Conservation (phyloP, 2,113 vertebrate genomes). For the Nansenia antarctica region DNA sequence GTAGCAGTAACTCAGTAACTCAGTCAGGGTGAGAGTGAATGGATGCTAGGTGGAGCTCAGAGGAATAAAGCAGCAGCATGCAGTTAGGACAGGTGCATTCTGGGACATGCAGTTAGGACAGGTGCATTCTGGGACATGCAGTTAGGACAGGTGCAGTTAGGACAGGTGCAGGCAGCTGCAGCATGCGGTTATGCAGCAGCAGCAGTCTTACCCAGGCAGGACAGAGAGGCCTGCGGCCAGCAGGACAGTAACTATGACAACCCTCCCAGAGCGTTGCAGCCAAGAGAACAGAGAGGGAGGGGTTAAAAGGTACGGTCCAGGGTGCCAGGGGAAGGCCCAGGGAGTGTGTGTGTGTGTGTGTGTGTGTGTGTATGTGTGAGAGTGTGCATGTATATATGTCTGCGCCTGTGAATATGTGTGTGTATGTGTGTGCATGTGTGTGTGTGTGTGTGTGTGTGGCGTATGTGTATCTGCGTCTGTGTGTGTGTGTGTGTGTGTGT, state of each 20-base stretch:
- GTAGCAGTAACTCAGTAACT: too few relatives aligned
- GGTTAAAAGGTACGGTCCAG: not conserved
- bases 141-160: not conserved
- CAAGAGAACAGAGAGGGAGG: conserved; percentile 82
- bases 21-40: too few relatives aligned
- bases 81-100: conserved; percentile 34
- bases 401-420: too few relatives aligned
- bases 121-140: not conserved
- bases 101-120: not conserved
- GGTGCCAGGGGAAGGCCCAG: too few relatives aligned
- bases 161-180: not conserved
- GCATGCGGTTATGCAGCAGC: not conserved
- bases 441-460: conserved; percentile 19
- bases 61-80: conserved; percentile 28
- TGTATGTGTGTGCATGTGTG: conserved; percentile 16
- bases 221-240: conserved; percentile 69
- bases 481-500: conserved; percentile 3
- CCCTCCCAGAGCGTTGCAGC: conserved; percentile 87
- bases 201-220: conserved; percentile 88
- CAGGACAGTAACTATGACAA: conserved; percentile 76
- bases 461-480: too few relatives aligned
- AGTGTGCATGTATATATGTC: conserved; percentile 16
- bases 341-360: too few relatives aligned
- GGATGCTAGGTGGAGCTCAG: too few relatives aligned
- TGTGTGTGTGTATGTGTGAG: too few relatives aligned